Evolutionary conservation across 2,888 invertebrate species (phyloP), one percentile per base, ranked within the genome.

Genomic region (Caenorhabditis sulstoni): DNA sequence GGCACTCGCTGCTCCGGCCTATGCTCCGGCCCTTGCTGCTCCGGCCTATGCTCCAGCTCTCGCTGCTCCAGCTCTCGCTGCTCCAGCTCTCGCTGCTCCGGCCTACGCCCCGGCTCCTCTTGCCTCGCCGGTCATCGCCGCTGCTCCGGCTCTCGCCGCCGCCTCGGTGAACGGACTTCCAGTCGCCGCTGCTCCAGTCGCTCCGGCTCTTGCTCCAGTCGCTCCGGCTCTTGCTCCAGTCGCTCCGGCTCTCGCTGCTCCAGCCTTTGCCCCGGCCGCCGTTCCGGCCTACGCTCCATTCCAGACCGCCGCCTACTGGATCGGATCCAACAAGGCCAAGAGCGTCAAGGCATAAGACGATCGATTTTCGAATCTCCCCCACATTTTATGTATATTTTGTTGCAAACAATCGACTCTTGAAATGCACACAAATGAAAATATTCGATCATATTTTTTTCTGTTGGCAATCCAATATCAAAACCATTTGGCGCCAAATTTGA

Each of bases 251-350:
- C 45, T 61, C 44, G 23, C 47, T 55, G 67, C 67, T 58, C 52
- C 68, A 41, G 59, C 37, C 14, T 22, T 52, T 16, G 55, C 66
- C n/a, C 80, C 80, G 58, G 80, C 77, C n/a, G 81, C 66, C 50
- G 81, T 79, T 20, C 81, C 81, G 59, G 81, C 81, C 45, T 81
- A 76, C 45, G 75, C 81, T 59, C 81, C 81, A 67, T 79, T 81
- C 79, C 79, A 78, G 23, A 68, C 78, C 16, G 81, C 81, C 49
- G 81, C 81, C 44, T 70, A 71, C 57, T 81, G 65, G 71, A 67
- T 70, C 66, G 81, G 81, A 66, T 73, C 81, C 49, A 81, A 81
- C 77, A 81, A 81, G 66, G 77, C 62, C 53, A 81, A 77, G 65
- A 76, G 35, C 41, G 74, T 79, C 74, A 79, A 79, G 59, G 79